phyloP scores from a whole-genome alignment of 2,113 vertebrate species.

The Cranoglanis bouderius region DNA sequence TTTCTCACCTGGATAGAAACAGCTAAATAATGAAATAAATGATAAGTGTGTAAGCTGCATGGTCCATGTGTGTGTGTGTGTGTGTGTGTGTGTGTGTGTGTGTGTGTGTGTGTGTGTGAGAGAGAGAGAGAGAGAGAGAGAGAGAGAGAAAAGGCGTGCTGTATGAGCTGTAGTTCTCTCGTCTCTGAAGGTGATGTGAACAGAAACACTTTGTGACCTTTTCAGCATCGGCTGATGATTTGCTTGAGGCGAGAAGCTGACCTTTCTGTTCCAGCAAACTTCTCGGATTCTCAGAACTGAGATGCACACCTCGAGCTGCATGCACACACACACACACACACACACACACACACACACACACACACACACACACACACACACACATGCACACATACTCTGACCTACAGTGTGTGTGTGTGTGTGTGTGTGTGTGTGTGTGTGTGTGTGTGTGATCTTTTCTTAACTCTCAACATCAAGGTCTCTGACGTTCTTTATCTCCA shows the following conservation, averaged over 20 bases:
- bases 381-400: not conserved
- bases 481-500: not conserved
- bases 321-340: conserved; percentile 27
- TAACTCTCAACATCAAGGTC: not conserved
- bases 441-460: not conserved
- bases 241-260: conserved; percentile 50
- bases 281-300: conserved; percentile 33
- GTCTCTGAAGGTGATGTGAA: conserved; percentile 44
- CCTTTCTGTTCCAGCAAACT: conserved; percentile 52
- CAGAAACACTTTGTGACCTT: conserved; percentile 47
- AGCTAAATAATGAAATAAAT: not conserved
- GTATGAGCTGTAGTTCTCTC: conserved; percentile 34
- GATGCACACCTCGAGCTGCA: conserved; percentile 38
- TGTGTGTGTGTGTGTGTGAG: not conserved
- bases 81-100: not conserved
- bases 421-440: not conserved
- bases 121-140: not conserved
- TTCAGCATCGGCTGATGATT: conserved; percentile 50
- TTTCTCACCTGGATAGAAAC: not conserved
- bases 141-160: not conserved
- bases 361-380: not conserved
- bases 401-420: not conserved
- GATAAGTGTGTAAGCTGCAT: not conserved
- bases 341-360: not conserved
- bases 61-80: not conserved